Base-by-base conservation (phyloP, 2,888 invertebrate species). In the Andrena camellia region DNA sequence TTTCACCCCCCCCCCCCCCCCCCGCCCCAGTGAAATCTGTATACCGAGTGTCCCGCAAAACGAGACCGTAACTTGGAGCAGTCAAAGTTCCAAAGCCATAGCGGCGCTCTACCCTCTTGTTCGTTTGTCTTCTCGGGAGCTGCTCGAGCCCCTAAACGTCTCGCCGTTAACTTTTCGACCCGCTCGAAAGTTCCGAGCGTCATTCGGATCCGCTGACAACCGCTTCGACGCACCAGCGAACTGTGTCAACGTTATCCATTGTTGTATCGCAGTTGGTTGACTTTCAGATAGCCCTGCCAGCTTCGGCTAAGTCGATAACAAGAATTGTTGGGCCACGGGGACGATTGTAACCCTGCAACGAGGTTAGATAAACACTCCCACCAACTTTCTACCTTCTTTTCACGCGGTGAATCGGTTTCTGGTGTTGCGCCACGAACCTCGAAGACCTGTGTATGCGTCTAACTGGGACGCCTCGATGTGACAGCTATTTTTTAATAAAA, bases 221-320 rank as follows among this genome's bases (percentile, higher is more conserved):
- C 57, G 23, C 57, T 10, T 20, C 23, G 57, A 23, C 57, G 23
- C 57, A 26, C 23, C 57, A 8, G 23, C 23, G 57, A 57, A 57
- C 23, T 57, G 4, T 57, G 57, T 57, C 57, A 57, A 57, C 57
- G 57, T 57, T 57, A 57, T 57, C 57, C 57, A 57, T 57, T 57
- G 57, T 57, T 57, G 57, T 57, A 57, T 57, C 57, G 57, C 57
- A 57, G 57, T 57, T 57, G 23, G 23, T 23, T 26, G 57, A 57
- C 57, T 57, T 10, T 57, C 57, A 26, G 57, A 23, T 23, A 26
- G 20, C 57, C 23, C 13, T 10, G 57, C 57, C 10, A 57, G 57
- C 57, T 5, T 1, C 54, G 57, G 57, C 57, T 57, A 57, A 57
- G 57, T 20, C 57, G 57, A 57, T 57, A 57, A 57, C 57, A 26